Base-by-base conservation (phyloP, 1,140 invertebrate species). In the Nebria ingens region DNA sequence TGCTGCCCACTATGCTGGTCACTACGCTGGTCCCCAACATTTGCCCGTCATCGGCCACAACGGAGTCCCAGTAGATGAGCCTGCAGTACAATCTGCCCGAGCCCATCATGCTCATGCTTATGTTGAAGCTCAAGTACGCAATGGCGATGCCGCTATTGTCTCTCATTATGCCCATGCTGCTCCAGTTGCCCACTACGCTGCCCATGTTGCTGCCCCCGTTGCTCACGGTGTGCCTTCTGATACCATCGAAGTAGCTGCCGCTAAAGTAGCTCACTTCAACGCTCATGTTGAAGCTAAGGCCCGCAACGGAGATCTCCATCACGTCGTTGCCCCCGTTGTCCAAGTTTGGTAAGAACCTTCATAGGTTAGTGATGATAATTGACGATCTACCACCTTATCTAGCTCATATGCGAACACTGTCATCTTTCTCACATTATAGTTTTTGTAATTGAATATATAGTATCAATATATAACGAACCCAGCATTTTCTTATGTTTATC, bases 41-140 rank as follows among this genome's bases (percentile, higher is more conserved):
- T 2, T 57, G 1, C 56, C 56, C 20, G 52, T 57, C 19, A 57
- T 72, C 55, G 69, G 57, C 1, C 73, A 75, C 52, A 74, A 76
- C 50, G 76, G 76, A 6, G 69, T 74, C 2, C 76, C 76, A 11
- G 72, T 79, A 0, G 78, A 80, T 51, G 78, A 77, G 1, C 71
- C 73, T 45, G 78, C 77, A 56, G 78, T 79, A 2, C 73, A 75
- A 53, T 75, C 75, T 59, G 77, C 77, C 21, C 77, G 78, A 58
- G 73, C 75, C n/a, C 75, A 76, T 11, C 79, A 79, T 58, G 68
- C 70, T 52, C 72, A 73, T 15, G 73, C 76, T 12, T 54, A 52
- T 23, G 51, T 23, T 4, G 56, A 54, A 25, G 56, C 51, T 20
- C 13, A 57, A 45, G 52, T 53, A 12, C 56, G 56, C 40, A 57